Base-by-base conservation (phyloP, 2,113 vertebrate species). In the Picathartes gymnocephalus region DNA sequence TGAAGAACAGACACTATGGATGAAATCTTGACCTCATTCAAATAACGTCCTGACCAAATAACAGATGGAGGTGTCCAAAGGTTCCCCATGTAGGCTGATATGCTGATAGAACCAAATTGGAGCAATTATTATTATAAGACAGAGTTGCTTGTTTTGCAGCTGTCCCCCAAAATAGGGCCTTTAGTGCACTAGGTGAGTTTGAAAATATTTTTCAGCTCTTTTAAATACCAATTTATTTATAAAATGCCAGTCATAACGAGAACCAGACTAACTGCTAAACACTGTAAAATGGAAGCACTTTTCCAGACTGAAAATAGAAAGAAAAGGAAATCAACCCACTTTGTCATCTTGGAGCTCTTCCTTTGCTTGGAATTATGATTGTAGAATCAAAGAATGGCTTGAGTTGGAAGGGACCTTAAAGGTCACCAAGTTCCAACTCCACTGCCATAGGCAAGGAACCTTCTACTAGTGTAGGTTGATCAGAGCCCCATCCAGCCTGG, bases 171-270 rank as follows among this genome's bases (percentile, higher is more conserved):
- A 90, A 24, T 12, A 40, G 6, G 10, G 13, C 31, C 33, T 92
- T 78, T 39, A 53, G n/a, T 71, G 48, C 53, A 20, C 57, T 66
- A 57, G 37, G 23, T 62, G 58, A 86, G 48, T 85, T 62, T 89
- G 66, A 85, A 95, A 96, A 79, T 6, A 77, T 83, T 93, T 92
- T 93, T 79, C 57, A 61, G 37, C 39, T 64, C 57, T 71, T 22
- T 64, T 90, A 86, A 83, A 48, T 53, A 50, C 18, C 20, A 68
- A 37, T 80, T 64, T 71, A 57, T 82, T 68, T 85, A 65, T 65
- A 70, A 86, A 96, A 95, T 51, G 53, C 93, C 53, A 96, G 16
- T 83, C 51, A 37, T 80, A 80, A 93, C 65, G 68, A 78, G 74
- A 95, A 95, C 76, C 71, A 87, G 50, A 77, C 42, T 93, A 78